Evolutionary conservation across 2,113 vertebrate species (phyloP).

Genomic region (Ovibos moschatus): DNA sequence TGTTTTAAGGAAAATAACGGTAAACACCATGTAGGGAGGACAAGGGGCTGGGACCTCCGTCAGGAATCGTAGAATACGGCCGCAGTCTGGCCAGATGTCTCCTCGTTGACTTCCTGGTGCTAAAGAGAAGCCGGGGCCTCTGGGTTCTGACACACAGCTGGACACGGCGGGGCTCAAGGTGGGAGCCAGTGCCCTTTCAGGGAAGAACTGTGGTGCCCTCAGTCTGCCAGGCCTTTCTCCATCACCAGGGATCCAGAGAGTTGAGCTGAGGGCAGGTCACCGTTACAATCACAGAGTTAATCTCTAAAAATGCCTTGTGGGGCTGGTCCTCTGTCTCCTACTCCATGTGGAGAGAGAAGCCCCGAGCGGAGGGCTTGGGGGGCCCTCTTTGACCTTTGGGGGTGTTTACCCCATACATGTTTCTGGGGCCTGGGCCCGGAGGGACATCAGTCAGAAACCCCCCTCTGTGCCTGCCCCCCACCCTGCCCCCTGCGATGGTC

Average conservation of each 20-base stretch:
- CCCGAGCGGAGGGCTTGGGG: background rate
- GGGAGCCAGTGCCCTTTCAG: background rate
- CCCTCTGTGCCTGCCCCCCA: fast-evolving
- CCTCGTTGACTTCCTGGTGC: fast-evolving
- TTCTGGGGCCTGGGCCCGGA: background rate
- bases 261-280: background rate
- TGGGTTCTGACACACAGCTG: background rate
- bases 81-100: background rate
- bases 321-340: background rate
- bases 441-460: background rate
- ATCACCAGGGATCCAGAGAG: background rate
- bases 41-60: fast-evolving
- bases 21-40: fast-evolving
- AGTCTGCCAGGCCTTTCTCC: background rate
- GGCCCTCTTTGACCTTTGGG: background rate
- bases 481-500: fast-evolving
- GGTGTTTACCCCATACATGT: fast-evolving
- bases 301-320: background rate
- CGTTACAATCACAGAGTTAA: background rate
- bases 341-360: background rate
- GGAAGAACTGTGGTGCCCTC: background rate
- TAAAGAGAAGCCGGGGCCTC: background rate
- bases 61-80: fast-evolving
- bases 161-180: fast-evolving
- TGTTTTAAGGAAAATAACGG: background rate